Base-by-base conservation (phyloP, 1,140 invertebrate genomes). In the Adoxophyes honmai region DNA sequence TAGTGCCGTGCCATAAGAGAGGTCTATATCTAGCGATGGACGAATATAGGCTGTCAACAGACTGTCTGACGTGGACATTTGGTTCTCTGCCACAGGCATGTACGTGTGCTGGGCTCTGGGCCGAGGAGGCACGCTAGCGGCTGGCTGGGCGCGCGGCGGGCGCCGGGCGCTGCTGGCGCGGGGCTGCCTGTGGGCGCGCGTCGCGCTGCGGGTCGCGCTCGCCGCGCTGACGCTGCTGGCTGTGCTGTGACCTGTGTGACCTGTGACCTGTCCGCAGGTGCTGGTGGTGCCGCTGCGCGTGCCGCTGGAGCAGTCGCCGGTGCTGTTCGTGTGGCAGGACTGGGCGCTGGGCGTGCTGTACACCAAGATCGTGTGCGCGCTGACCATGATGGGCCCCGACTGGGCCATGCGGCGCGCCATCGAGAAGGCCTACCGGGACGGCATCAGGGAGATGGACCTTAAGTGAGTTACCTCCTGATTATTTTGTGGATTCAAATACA, bases 311-410 rank as follows among this genome's bases (percentile, higher is more conserved):
- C 98, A 99, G 85, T 97, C 97, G 11, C 98, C 98, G 0, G 94
- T 99, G 4, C 92, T 98, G 51, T 99, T 98, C 79, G 93, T 98
- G n/a, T 96, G 95, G 94, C 94, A 98, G 91, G 97, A 99, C 88
- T 99, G 97, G 98, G 97, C 97, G 0, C 89, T 99, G 4, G 98
- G 98, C 8, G 96, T 99, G 5, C 90, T 99, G 0, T 98, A 99
- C 78, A 98, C 97, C 1, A 99, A 99, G 90, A 99, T 99, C 58
- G 95, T 98, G n/a, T 98, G 97, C 70, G 98, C 97, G 0, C 89
- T 98, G 1, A 97, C 96, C 0, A 95, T 99, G 92, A 99, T 99
- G 97, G 97, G 97, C 0, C 98, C 98, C 0, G 97, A 99, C 78
- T 99, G 98, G 95, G 94, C 94, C 78, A 89, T 99, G 54, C 94